These are phyloP conservation scores for Coecobrya sp. DNA, from an alignment of 2,888 invertebrate species.

Conservation along the genomic window DNA sequence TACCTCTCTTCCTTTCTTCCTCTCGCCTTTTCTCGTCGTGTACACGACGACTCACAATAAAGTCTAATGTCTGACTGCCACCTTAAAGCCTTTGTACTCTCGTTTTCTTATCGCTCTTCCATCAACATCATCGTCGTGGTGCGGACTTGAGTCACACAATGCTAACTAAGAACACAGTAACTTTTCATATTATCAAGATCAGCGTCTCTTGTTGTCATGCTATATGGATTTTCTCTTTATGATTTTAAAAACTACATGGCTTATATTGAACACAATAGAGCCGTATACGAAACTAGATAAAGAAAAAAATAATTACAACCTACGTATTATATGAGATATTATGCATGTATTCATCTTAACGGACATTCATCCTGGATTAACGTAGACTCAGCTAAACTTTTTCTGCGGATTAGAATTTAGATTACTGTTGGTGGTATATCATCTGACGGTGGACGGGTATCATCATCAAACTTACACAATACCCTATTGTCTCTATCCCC, in stretches of 20 bases:
- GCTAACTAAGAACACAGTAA: conserved; percentile 13
- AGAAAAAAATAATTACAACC: background rate
- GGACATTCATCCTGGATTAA: background rate
- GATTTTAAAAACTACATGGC: background rate
- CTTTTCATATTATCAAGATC: conserved; percentile 49
- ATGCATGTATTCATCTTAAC: background rate
- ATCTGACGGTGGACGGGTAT: background rate
- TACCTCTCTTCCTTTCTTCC: conserved; percentile 45
- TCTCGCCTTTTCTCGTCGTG: conserved; percentile 2
- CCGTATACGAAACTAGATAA: too few species aligned
- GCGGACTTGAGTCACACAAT: background rate
- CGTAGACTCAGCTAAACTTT: background rate
- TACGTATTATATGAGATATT: background rate
- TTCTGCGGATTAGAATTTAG: background rate
- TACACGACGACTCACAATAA: conserved; percentile 27
- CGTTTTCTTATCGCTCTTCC: conserved; percentile 62
- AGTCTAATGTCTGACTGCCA: conserved; percentile 61
- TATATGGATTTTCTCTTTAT: conserved; percentile 20
- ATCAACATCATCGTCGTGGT: conserved; percentile 37
- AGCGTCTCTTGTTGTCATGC: background rate
- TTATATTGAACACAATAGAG: background rate
- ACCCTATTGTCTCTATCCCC: conserved; percentile 34
- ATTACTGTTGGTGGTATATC: background rate
- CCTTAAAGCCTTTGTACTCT: conserved; percentile 49
- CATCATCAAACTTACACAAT: conserved; percentile 44